A percentile compares a stretch with the other conserved stretches of the same genome.
phyloP scores from a whole-genome alignment of 2,888 invertebrate species.

The Busseola fusca region DNA sequence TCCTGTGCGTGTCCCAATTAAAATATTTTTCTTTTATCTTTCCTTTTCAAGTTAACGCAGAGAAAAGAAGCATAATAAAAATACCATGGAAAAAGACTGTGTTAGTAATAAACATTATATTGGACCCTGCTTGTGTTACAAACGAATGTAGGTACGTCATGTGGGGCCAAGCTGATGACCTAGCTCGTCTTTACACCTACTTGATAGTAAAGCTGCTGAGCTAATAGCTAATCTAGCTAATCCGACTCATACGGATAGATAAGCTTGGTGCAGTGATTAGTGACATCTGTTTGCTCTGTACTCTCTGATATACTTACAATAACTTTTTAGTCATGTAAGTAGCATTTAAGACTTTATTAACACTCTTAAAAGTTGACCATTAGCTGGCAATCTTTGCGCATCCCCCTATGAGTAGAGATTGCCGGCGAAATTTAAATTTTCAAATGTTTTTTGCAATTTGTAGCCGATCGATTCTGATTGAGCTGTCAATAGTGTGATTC shows the following conservation, averaged over 20 bases:
- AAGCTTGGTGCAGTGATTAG: background rate
- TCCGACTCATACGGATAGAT: slow-evolving; percentile 9
- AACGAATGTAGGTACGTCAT: background rate
- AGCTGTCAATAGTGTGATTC: no score
- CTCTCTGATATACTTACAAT: background rate
- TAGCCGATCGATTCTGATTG: no score
- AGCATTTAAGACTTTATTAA: background rate
- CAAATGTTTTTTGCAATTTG: no score
- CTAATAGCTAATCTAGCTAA: no score
- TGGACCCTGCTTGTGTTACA: background rate
- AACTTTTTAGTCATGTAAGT: background rate
- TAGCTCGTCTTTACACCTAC: background rate
- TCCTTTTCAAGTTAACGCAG: background rate
- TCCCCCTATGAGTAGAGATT: no score
- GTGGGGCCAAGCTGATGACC: background rate
- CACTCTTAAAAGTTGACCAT: background rate
- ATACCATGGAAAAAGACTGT: background rate
- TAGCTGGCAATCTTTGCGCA: no score
- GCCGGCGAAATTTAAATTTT: no score
- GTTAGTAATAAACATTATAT: background rate
- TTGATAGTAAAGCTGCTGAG: slow-evolving; percentile 13
- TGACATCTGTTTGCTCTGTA: background rate
- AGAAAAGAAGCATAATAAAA: background rate
- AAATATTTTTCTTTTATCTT: no score
- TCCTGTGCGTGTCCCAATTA: no score